Base-by-base conservation (phyloP, 2,888 invertebrate genomes). In the Saturnia pavonia region DNA sequence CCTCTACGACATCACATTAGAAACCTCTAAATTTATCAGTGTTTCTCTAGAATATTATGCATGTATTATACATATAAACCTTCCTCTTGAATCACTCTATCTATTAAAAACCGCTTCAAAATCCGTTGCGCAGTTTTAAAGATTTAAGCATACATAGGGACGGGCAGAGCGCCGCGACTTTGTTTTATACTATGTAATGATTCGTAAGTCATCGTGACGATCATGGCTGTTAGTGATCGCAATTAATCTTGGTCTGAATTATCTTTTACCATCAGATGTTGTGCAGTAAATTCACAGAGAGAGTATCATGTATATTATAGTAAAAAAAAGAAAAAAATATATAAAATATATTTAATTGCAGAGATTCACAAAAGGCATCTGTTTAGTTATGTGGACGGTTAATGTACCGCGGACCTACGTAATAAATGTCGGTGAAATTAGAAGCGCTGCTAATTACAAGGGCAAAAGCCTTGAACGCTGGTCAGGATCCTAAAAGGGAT, bases 401-500 rank as follows among this genome's bases (percentile, higher is more conserved):
- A 65, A 65, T 65, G 34, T 19, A 65, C 65, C n/a, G 22, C 19
- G 65, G 40, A 65, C 27, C 63, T 63, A 63, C 22, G 54, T 34
- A 70, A 51, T 22, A n/a, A 22, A 69, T 34, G 42, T 67, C 42
- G 70, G 77, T 78, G 79, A 79, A 85, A 82, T 85, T 82, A 84
- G 81, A 81, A 82, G 80, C 82, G 84, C 79, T 78, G 82, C 85
- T 91, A 91, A 91, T 90, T 91, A 88, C 85, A 85, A 87, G 87
- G 87, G 88, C 87, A 80, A 77, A 80, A 81, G 79, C 85, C 81
- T 84, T 86, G 84, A 85, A 84, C 82, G 81, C 82, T 81, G 82
- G 74, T 73, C 80, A 67, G 78, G 82, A 83, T 79, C 73, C 80
- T 78, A 81, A 85, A 88, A 88, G 86, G 89, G 86, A 85, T 84